Evolutionary conservation across 2,888 invertebrate species (phyloP), one percentile per base, ranked within the genome.

Genomic region (Adelphocoris suturalis): DNA sequence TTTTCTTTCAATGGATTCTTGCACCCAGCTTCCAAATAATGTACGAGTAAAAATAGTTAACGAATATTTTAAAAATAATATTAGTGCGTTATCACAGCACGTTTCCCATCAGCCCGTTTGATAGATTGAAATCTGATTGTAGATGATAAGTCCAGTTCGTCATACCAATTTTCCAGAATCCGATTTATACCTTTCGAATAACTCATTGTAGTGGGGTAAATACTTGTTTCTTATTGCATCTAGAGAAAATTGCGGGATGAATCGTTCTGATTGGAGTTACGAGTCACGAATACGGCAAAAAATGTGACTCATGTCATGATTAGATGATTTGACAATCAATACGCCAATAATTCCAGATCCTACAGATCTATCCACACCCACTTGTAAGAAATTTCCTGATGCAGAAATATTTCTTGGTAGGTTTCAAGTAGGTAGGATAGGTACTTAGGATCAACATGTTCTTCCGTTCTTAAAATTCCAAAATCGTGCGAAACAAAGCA

Each of bases 51-150:
- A 68, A 68, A 68, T 68, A 68, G 68, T 68, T 68, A 68, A 68
- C 68, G 68, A 68, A 68, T 13, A 23, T 57, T n/a, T n/a, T 68
- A 68, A 68, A 19, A 68, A 23, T 68, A n/a, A n/a, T 57, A 57
- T 57, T 57, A 27, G 68, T 68, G 68, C 68, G 68, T 68, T 68
- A 68, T 68, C 68, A 68, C 68, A 68, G 27, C 68, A 68, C 23
- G 68, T 68, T 68, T 68, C 23, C 19, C 68, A 9, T 13, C 52
- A 11, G 12, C 2, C 2, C 1, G 12, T 52, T 52, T 11, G 13
- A 14, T 52, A 52, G 52, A 37, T 37, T 52, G 52, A 11, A 52
- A 14, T 52, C 16, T 11, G 52, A 52, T 37, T 37, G 37, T 37
- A 37, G 37, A 37, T 37, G 7, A 37, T 7, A 7, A 37, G 37